Evolutionary conservation across 2,113 vertebrate species (phyloP).

Genomic region (Piaya cayana): DNA sequence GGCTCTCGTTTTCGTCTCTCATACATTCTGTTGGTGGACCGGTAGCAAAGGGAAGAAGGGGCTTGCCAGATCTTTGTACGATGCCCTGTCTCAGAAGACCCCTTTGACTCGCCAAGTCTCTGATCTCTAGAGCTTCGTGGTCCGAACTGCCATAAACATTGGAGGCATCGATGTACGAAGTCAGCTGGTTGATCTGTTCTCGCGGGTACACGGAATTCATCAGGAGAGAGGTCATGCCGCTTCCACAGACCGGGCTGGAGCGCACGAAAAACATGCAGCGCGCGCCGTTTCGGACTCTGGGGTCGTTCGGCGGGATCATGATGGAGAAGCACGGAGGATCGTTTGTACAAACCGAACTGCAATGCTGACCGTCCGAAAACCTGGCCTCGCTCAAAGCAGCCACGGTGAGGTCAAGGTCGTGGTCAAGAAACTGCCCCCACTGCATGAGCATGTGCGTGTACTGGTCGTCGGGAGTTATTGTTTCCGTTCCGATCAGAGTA

Average conservation of each 20-base stretch:
- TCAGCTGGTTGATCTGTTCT: constrained; percentile 98
- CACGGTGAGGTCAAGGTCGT: constrained; percentile 94
- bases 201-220: constrained; percentile 98
- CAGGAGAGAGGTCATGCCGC: constrained; percentile 95
- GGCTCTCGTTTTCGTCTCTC: constrained; percentile 96
- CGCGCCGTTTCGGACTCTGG: constrained; percentile 80
- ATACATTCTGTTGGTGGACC: constrained; percentile 97
- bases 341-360: constrained; percentile 88
- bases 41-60: constrained; percentile 91
- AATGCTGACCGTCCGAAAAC: constrained; percentile 95
- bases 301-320: constrained; percentile 90
- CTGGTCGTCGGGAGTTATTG: constrained; percentile 87
- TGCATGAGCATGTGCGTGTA: constrained; percentile 99
- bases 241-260: constrained; percentile 96
- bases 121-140: constrained; percentile 88
- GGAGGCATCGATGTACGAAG: constrained; percentile 93
- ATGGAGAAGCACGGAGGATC: constrained; percentile 96
- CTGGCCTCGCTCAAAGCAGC: constrained; percentile 93
- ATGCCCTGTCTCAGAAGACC: constrained; percentile 94
- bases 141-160: constrained; percentile 94
- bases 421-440: constrained; percentile 98
- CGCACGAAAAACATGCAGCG: constrained; percentile 99
- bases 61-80: constrained; percentile 93
- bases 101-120: constrained; percentile 92
- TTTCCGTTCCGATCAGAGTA: constrained; percentile 89